Evolutionary conservation across 1,140 invertebrate species (phyloP).

Genomic region (Magallana ariakensis): DNA sequence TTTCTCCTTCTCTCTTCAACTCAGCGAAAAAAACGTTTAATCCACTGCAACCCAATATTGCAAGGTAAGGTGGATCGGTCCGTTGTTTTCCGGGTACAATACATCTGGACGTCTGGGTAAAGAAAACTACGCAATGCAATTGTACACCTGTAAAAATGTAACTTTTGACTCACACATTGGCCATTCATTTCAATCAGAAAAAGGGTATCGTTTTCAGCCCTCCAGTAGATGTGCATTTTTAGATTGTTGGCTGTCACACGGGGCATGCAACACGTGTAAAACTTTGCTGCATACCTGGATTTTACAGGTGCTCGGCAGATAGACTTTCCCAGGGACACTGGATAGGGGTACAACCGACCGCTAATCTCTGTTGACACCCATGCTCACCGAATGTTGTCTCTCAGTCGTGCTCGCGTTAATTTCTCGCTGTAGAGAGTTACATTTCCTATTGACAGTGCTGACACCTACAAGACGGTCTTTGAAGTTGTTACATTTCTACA

Average conservation of each 20-base stretch:
- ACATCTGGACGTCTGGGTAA: neutral
- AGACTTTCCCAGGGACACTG: neutral
- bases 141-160: neutral
- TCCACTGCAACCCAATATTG: neutral
- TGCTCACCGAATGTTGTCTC: neutral
- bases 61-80: neutral
- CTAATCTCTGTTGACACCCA: neutral
- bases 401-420: neutral
- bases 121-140: neutral
- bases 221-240: neutral
- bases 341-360: neutral
- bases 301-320: neutral
- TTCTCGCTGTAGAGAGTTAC: neutral
- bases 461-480: neutral
- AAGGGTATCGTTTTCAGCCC: neutral
- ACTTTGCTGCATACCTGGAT: neutral
- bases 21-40: neutral
- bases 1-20: neutral
- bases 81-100: constrained; percentile 9
- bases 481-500: neutral
- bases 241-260: neutral
- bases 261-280: constrained; percentile 6
- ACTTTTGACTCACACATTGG: neutral
- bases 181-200: neutral
- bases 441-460: neutral